A percentile compares a stretch with the other conserved stretches of the same genome.
These are phyloP conservation scores for Zosterops pallidus DNA, from an alignment of 2,113 vertebrate species.

Conservation along the genomic window DNA sequence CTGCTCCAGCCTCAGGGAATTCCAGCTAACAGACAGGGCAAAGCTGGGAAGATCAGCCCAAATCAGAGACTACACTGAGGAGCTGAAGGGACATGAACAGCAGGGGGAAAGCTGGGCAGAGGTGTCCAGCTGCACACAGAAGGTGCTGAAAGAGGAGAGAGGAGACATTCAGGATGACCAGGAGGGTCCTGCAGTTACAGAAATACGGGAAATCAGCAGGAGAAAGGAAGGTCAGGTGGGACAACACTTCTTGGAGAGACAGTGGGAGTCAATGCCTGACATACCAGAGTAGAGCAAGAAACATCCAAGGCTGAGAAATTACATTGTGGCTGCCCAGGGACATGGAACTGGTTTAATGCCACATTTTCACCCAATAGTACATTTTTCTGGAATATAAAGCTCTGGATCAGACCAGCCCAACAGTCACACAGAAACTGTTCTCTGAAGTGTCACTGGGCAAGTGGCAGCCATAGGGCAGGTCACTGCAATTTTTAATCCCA, in stretches of 20 bases:
- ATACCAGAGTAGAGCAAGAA: background rate
- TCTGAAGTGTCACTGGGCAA: background rate
- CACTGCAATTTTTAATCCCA: background rate
- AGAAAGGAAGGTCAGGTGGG: background rate
- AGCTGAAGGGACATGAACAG: background rate
- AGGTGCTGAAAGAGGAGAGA: background rate
- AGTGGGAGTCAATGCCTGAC: background rate
- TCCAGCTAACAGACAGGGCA: background rate
- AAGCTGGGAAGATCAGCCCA: background rate
- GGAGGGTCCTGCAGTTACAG: background rate
- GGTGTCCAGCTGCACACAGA: background rate
- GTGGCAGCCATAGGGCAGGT: background rate
- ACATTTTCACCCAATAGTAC: rapidly evolving
- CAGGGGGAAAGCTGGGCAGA: background rate
- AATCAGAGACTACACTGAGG: background rate
- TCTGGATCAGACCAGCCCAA: background rate
- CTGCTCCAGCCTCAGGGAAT: background rate
- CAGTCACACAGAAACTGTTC: background rate
- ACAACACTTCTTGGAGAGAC: background rate
- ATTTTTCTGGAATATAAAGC: background rate
- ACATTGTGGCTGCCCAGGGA: rapidly evolving
- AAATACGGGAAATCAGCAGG: background rate
- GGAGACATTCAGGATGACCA: background rate
- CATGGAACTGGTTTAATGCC: background rate
- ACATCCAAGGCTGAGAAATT: background rate